Conservation (phyloP, 2,113 vertebrate species). For the Anarhynchus alexandrinus region DNA sequence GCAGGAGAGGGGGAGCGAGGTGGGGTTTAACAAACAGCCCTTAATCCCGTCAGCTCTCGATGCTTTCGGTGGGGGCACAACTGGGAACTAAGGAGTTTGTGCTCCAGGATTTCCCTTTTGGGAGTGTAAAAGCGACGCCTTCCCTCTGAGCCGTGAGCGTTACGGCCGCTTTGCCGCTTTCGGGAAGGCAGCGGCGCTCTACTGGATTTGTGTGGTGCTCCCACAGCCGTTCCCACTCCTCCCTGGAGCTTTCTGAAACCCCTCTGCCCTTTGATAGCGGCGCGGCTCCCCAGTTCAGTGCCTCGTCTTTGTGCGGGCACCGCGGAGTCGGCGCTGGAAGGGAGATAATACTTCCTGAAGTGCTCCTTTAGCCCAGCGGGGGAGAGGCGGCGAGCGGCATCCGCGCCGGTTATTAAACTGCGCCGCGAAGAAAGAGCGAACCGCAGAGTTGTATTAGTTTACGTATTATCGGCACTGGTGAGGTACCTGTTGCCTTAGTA, state of each 20-base stretch:
- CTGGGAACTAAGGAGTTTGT: not conserved
- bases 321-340: not conserved
- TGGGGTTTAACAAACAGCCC: not conserved
- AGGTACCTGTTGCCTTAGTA: slow-evolving; percentile 42
- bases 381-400: slow-evolving; percentile 20
- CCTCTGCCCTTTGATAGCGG: slow-evolving; percentile 13
- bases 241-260: slow-evolving; percentile 9
- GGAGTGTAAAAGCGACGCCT: accelerated
- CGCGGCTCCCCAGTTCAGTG: slow-evolving; percentile 35
- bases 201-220: not conserved
- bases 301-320: slow-evolving; percentile 32
- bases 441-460: slow-evolving; percentile 21
- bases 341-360: slow-evolving; percentile 58
- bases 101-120: not conserved
- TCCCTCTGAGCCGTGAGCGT: accelerated
- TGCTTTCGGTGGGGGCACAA: not conserved
- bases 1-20: not conserved
- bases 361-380: slow-evolving; percentile 53
- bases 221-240: not conserved
- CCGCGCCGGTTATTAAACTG: slow-evolving; percentile 21
- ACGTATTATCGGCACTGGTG: slow-evolving; percentile 23
- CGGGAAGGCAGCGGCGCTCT: not conserved
- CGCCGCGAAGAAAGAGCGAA: slow-evolving; percentile 22
- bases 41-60: slow-evolving; percentile 9
- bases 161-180: not conserved